phyloP scores from a whole-genome alignment of 2,113 vertebrate genomes.

The Lycaon pictus region DNA sequence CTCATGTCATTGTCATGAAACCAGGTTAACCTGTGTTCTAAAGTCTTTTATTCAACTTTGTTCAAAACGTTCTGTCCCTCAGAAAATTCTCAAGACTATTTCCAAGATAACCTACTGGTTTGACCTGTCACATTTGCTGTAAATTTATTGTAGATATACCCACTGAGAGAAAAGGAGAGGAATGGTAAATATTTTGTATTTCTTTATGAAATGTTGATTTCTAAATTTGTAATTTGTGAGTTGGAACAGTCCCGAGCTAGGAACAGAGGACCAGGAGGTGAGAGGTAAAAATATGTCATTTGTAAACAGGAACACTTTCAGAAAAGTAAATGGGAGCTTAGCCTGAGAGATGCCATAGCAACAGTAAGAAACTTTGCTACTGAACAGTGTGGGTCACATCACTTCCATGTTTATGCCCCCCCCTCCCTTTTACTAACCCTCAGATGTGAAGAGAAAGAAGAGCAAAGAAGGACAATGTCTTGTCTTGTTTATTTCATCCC shows the following conservation, averaged over 20 bases:
- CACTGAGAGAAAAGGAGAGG: neutral
- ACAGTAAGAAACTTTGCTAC: neutral
- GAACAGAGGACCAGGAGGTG: neutral
- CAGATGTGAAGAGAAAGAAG: neutral
- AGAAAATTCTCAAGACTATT: neutral
- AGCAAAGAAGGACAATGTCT: neutral
- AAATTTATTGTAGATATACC: neutral
- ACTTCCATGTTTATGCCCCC: fast-evolving
- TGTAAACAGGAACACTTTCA: neutral
- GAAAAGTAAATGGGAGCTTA: neutral
- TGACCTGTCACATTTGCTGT: neutral
- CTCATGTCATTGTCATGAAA: neutral
- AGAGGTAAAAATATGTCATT: neutral
- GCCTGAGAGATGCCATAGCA: neutral
- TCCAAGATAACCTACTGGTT: neutral
- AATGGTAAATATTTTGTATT: neutral
- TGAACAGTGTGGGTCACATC: no score
- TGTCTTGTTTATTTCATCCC: neutral
- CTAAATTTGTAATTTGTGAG: neutral
- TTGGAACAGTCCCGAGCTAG: neutral
- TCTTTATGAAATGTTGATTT: neutral
- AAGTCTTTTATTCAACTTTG: neutral
- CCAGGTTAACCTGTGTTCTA: neutral
- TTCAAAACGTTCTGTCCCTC: neutral
- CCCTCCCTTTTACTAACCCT: neutral